These are phyloP conservation scores for Notolepis coatsorum DNA, from an alignment of 2,797 vertebrate species.

Conservation along the genomic window DNA sequence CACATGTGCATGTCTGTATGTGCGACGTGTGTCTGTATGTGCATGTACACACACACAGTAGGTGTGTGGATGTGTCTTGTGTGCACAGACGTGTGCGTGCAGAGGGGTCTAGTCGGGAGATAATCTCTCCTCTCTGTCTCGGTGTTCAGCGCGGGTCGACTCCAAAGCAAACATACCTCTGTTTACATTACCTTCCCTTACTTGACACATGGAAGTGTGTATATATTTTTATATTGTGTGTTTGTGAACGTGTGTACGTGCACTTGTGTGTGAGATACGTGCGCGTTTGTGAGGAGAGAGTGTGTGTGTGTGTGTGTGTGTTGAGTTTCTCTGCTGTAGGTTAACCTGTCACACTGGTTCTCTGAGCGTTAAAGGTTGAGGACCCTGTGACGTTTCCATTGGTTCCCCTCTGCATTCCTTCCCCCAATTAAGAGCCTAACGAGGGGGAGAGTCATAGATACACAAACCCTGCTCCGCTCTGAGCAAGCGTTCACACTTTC, in stretches of 20 bases:
- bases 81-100: no score
- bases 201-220: slow-evolving; percentile 36
- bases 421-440: slow-evolving; percentile 60
- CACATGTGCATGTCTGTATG: background rate
- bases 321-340: slow-evolving; percentile 56
- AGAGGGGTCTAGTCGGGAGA: slow-evolving; percentile 55
- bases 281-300: background rate
- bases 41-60: background rate
- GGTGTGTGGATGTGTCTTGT: background rate
- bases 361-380: slow-evolving; percentile 25
- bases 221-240: slow-evolving; percentile 20
- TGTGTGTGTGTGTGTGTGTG: slow-evolving; percentile 1
- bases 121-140: slow-evolving; percentile 53
- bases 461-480: slow-evolving; percentile 47
- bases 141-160: slow-evolving; percentile 42
- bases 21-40: background rate
- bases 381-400: slow-evolving; percentile 45
- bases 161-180: slow-evolving; percentile 71
- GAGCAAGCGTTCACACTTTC: slow-evolving; percentile 55
- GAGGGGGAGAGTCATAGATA: slow-evolving; percentile 45
- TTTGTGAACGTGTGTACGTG: slow-evolving; percentile 11
- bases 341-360: slow-evolving; percentile 41
- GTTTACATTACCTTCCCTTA: slow-evolving; percentile 64
- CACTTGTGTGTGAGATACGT: background rate
- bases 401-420: slow-evolving; percentile 51